Conservation (phyloP, 2,113 vertebrate species). For the Spea bombifrons region DNA sequence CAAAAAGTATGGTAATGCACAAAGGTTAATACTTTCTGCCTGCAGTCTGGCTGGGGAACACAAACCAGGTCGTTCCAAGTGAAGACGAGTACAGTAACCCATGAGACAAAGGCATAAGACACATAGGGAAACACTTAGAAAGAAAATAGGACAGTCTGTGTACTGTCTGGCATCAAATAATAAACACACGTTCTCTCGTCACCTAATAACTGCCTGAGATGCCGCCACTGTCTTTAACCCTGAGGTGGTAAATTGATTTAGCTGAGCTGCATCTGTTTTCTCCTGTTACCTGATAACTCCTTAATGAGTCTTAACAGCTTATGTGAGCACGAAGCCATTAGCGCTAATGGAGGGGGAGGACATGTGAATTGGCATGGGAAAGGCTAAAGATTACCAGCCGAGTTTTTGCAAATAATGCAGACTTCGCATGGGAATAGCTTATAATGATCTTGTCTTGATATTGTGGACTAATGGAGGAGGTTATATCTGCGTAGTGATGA, state of each 20-base stretch:
- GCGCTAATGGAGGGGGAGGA: slow-evolving; percentile 69
- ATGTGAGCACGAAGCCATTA: slow-evolving; percentile 80
- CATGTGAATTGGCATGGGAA: slow-evolving; percentile 66
- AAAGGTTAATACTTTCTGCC: neutral
- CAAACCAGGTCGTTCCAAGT: neutral
- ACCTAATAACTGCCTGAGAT: slow-evolving; percentile 57
- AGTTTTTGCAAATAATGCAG: slow-evolving; percentile 57
- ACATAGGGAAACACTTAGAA: slow-evolving; percentile 1
- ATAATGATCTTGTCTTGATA: slow-evolving; percentile 54
- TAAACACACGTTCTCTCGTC: slow-evolving; percentile 58
- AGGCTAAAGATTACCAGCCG: slow-evolving; percentile 66
- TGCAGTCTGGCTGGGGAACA: neutral
- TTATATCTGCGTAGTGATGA: slow-evolving; percentile 44
- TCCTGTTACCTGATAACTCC: slow-evolving; percentile 74
- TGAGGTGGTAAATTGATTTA: slow-evolving; percentile 72
- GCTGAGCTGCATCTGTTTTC: slow-evolving; percentile 73
- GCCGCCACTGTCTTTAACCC: slow-evolving; percentile 67
- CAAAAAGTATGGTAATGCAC: too few species aligned
- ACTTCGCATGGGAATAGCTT: slow-evolving; percentile 48
- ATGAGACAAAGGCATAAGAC: neutral
- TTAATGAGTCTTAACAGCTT: slow-evolving; percentile 81
- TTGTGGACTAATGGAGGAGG: slow-evolving; percentile 53
- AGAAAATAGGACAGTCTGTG: slow-evolving; percentile 47
- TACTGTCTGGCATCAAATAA: slow-evolving; percentile 56
- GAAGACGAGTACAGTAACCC: neutral